Conservation (phyloP, 2,797 vertebrate species). For the Esox masquinongy region DNA sequence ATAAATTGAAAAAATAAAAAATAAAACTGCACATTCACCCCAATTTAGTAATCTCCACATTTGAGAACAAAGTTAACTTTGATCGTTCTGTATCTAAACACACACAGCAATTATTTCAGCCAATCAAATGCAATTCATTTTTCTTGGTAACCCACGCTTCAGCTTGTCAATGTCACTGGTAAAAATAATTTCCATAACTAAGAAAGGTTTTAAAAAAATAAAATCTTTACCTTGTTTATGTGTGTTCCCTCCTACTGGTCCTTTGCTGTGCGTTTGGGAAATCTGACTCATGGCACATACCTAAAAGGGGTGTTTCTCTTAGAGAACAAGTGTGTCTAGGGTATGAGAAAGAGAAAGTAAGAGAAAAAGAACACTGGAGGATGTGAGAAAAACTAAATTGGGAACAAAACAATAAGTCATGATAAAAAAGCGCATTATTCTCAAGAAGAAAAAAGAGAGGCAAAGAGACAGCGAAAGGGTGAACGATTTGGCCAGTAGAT, state of each 20-base stretch:
- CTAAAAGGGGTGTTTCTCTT: neutral
- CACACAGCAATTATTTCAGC: neutral
- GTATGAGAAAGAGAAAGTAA: neutral
- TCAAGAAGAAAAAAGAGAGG: neutral
- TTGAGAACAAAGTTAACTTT: too few relatives aligned
- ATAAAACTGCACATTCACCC: too few relatives aligned
- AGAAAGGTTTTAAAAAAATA: neutral
- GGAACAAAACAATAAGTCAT: too few relatives aligned
- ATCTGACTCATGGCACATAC: neutral
- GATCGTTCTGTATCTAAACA: neutral
- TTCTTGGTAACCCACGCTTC: neutral
- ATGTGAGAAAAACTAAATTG: neutral
- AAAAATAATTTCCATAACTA: neutral
- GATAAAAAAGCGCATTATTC: neutral
- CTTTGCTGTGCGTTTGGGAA: neutral
- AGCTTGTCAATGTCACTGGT: neutral
- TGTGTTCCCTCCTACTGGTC: neutral
- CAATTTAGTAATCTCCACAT: too few relatives aligned
- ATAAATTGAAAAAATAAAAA: too few relatives aligned
- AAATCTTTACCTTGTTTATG: neutral
- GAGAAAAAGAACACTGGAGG: constrained; percentile 4
- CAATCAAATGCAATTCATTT: neutral
- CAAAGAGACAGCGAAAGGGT: neutral
- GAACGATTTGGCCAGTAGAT: neutral
- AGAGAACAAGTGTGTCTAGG: constrained; percentile 16